Evolutionary conservation across 2,888 invertebrate species (phyloP).

Genomic region (Therioaphis trifolii): DNA sequence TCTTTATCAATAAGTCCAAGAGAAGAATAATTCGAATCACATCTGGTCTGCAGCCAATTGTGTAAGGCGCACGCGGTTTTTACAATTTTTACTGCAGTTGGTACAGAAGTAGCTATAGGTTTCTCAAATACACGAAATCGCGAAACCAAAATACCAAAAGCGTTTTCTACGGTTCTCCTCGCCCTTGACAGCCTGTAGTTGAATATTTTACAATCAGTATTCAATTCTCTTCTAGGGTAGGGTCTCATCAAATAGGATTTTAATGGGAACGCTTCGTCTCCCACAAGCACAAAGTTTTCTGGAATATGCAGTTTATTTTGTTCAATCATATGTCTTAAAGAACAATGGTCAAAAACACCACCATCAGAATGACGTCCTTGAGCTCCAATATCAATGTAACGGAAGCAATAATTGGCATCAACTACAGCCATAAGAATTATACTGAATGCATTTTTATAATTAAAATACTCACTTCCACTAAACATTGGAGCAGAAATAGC

Average conservation of each 20-base stretch:
- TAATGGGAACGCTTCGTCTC: constrained; percentile 66
- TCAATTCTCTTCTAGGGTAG: constrained; percentile 59
- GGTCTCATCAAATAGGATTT: constrained; percentile 64
- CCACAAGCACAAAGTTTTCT: constrained; percentile 65
- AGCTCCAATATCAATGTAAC: constrained; percentile 56
- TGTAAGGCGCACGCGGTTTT: constrained; percentile 51
- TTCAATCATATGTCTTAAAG: constrained; percentile 33
- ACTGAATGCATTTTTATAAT: constrained; percentile 56
- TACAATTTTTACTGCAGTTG: constrained; percentile 33
- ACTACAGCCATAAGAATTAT: constrained; percentile 58
- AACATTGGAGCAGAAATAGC: constrained; percentile 29
- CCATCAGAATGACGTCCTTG: constrained; percentile 56
- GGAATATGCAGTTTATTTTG: constrained; percentile 34
- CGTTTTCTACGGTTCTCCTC: constrained; percentile 61
- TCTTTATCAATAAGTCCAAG: constrained; percentile 55
- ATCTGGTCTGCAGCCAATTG: constrained; percentile 58
- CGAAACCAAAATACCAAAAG: constrained; percentile 64
- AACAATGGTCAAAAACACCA: constrained; percentile 60
- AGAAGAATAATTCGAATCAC: constrained; percentile 49
- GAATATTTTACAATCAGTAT: constrained; percentile 62
- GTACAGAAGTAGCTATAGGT: constrained; percentile 60
- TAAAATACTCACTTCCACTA: constrained; percentile 46
- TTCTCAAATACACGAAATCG: constrained; percentile 64
- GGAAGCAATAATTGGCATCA: constrained; percentile 58
- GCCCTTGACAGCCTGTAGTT: constrained; percentile 65